A percentile compares a stretch with the other conserved stretches of the same genome.
Evolutionary conservation across 92 coral and sea anemone genomes (phyloP).

Genomic region (Montipora capitata): DNA sequence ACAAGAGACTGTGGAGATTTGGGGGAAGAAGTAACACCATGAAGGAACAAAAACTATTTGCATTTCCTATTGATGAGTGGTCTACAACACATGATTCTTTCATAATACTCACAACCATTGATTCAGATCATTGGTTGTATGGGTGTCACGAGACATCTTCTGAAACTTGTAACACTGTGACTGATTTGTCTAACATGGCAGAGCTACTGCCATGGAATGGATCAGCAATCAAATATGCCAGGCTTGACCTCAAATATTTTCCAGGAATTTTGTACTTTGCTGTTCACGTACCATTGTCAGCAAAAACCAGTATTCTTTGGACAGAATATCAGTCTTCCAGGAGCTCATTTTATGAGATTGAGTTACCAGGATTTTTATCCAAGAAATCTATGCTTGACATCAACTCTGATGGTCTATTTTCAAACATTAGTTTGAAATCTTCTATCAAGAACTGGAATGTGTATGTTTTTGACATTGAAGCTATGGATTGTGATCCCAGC

Average conservation of each 20-base stretch:
- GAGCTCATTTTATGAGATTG: constrained; percentile 54
- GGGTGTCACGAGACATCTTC: constrained; percentile 80
- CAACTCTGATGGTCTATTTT: constrained; percentile 70
- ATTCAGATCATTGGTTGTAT: constrained; percentile 78
- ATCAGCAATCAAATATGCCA: constrained; percentile 72
- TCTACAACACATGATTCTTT: constrained; percentile 66
- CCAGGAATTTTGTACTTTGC: constrained; percentile 82
- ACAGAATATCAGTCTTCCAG: constrained; percentile 73
- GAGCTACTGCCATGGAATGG: constrained; percentile 66
- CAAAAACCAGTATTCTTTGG: constrained; percentile 54
- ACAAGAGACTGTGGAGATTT: constrained; percentile 86
- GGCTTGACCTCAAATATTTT: constrained; percentile 59
- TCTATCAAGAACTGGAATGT: constrained; percentile 90
- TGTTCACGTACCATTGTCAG: constrained; percentile 57
- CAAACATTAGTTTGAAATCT: constrained; percentile 86
- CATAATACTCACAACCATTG: constrained; percentile 71
- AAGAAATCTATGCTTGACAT: constrained; percentile 68
- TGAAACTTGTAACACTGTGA: constrained; percentile 70
- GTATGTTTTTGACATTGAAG: constrained; percentile 71
- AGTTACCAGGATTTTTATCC: constrained; percentile 84
- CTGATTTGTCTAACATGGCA: constrained; percentile 72
- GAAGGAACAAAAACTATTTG: constrained; percentile 72
- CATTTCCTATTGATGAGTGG: constrained; percentile 78
- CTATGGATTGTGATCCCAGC: constrained; percentile 75
- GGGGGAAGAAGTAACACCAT: constrained; percentile 57